phyloP scores from a whole-genome alignment of 1,140 invertebrate genomes.

The Drosophila kepulauana region DNA sequence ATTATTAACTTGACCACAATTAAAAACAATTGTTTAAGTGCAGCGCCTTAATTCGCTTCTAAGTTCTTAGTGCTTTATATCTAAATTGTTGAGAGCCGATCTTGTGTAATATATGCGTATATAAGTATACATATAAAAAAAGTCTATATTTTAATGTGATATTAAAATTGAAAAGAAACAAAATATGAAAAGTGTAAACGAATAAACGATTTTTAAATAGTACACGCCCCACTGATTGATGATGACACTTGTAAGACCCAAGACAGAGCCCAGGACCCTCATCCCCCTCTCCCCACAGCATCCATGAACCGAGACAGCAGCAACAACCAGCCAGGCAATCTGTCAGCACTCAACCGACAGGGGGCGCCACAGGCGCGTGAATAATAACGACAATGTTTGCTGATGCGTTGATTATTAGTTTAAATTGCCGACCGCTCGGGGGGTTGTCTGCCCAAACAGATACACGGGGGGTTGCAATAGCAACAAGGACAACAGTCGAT shows the following conservation, averaged over 20 bases:
- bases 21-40: slow-evolving; percentile 20
- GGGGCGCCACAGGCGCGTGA: slow-evolving; percentile 62
- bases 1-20: not conserved
- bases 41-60: slow-evolving; percentile 32
- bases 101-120: slow-evolving; percentile 67
- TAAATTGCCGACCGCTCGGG: slow-evolving; percentile 74
- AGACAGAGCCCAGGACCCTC: not conserved
- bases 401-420: slow-evolving; percentile 85
- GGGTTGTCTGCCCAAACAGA: slow-evolving; percentile 37
- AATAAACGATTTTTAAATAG: slow-evolving; percentile 77
- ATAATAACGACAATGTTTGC: slow-evolving; percentile 83
- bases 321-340: slow-evolving; percentile 51
- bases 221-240: slow-evolving; percentile 54
- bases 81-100: slow-evolving; percentile 56
- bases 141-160: slow-evolving; percentile 81
- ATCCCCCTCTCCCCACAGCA: not conserved
- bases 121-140: slow-evolving; percentile 55
- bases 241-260: slow-evolving; percentile 46
- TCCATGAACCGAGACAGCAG: not conserved
- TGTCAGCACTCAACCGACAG: slow-evolving; percentile 63
- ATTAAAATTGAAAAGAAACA: slow-evolving; percentile 58
- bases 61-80: slow-evolving; percentile 60
- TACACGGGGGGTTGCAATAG: slow-evolving; percentile 11
- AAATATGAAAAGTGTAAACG: slow-evolving; percentile 58
- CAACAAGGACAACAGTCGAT: not conserved